A percentile compares a stretch with the other conserved stretches of the same genome.
Conservation (phyloP, 2,113 vertebrate species). For the Myotis yumanensis region DNA sequence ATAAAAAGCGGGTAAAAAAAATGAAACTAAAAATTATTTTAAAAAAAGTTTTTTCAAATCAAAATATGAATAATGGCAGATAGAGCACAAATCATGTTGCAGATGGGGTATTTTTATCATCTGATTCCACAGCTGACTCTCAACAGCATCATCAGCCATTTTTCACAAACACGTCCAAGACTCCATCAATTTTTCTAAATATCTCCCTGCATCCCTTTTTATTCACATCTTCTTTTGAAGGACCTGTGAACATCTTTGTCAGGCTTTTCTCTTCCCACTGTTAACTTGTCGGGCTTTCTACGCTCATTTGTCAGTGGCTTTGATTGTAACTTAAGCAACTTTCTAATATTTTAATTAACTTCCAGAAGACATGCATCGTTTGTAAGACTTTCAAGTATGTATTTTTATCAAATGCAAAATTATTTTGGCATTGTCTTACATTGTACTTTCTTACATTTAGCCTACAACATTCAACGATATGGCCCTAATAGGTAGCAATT, state of each 20-base stretch:
- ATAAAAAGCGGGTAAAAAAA: too few relatives aligned
- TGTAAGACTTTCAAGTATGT: neutral
- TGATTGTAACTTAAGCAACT: neutral
- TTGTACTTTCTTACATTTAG: neutral
- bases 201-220: neutral
- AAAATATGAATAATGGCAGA: neutral
- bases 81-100: neutral
- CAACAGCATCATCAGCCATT: neutral
- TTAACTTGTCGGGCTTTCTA: neutral
- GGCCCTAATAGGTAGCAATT: neutral
- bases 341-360: neutral
- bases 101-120: neutral
- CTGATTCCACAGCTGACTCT: neutral
- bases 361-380: neutral
- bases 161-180: neutral
- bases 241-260: neutral
- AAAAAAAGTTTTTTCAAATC: neutral
- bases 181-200: neutral
- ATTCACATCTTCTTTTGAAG: neutral
- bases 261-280: neutral
- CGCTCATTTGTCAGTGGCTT: neutral
- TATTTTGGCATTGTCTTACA: neutral
- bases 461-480: neutral
- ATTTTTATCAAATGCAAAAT: neutral
- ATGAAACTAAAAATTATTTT: neutral